These are phyloP conservation scores for Plestiodon gilberti DNA, from an alignment of 2,113 vertebrate species.

Conservation along the genomic window DNA sequence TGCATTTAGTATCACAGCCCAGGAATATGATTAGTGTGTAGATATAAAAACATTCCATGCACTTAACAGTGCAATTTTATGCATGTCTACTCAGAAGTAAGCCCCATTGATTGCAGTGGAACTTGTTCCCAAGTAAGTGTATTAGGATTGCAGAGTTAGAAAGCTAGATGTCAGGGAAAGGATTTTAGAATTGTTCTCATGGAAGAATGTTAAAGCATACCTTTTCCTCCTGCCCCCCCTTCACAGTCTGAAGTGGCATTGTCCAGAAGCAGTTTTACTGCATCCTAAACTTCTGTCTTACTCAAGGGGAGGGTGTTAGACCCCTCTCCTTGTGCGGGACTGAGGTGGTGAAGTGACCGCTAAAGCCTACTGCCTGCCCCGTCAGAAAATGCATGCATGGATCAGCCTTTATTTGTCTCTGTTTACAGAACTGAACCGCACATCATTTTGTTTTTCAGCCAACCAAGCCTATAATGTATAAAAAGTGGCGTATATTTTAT, in stretches of 20 bases:
- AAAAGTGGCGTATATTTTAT: slow-evolving; percentile 79
- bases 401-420: slow-evolving; percentile 49
- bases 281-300: not conserved
- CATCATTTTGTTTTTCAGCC: slow-evolving; percentile 69
- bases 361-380: not conserved
- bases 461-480: slow-evolving; percentile 73
- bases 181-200: not conserved
- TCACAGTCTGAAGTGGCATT: not conserved
- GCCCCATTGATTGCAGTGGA: too few species aligned
- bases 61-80: too few species aligned
- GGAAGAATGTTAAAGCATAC: not conserved
- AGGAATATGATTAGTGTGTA: not conserved
- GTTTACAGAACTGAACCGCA: slow-evolving; percentile 48
- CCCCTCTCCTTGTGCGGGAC: not conserved
- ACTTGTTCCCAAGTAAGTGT: too few species aligned
- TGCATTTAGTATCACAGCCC: not conserved
- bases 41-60: not conserved
- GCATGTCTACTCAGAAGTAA: too few species aligned
- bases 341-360: not conserved
- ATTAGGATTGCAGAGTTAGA: not conserved
- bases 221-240: not conserved
- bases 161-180: not conserved
- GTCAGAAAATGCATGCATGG: not conserved
- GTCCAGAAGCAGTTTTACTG: not conserved
- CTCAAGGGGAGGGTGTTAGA: not conserved